Conservation (phyloP, 2,113 vertebrate species). For the Vulpes ferrilata region DNA sequence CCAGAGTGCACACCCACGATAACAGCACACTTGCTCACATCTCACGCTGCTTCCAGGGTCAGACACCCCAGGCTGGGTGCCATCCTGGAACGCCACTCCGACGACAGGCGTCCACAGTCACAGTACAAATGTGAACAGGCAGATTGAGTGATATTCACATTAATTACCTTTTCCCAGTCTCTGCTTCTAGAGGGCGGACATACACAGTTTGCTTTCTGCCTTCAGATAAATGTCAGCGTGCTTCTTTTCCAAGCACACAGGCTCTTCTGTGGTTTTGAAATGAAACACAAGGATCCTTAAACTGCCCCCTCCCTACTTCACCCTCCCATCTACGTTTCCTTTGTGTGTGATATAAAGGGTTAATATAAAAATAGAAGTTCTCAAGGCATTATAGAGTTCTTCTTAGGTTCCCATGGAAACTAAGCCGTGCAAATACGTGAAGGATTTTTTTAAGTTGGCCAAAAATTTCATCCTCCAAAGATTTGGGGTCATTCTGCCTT, state of each 20-base stretch:
- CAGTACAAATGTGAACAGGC: accelerated
- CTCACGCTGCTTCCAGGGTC: background rate
- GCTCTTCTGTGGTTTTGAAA: accelerated
- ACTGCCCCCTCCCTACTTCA: background rate
- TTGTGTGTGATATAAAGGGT: constrained; percentile 35
- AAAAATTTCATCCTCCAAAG: constrained; percentile 54
- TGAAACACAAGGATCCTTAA: accelerated
- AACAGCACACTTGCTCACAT: accelerated
- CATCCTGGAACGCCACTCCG: accelerated
- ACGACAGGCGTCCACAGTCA: background rate
- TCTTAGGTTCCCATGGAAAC: constrained; percentile 81
- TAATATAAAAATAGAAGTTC: constrained; percentile 72
- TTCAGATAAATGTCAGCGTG: accelerated
- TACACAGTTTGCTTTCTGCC: accelerated
- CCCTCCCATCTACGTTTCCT: background rate
- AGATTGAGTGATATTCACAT: accelerated
- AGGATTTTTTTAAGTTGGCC: constrained; percentile 59
- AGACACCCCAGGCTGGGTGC: accelerated
- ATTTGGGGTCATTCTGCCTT: constrained; percentile 45
- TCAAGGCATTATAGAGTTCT: constrained; percentile 31
- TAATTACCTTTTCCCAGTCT: accelerated
- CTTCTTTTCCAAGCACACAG: accelerated
- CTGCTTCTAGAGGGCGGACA: too few relatives aligned
- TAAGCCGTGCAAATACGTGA: constrained; percentile 49
- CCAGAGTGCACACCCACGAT: accelerated